Percentiles rank a stretch among this genome's conserved stretches.
phyloP scores from a whole-genome alignment of 2,797 vertebrate genomes.

The Xenopus petersii region DNA sequence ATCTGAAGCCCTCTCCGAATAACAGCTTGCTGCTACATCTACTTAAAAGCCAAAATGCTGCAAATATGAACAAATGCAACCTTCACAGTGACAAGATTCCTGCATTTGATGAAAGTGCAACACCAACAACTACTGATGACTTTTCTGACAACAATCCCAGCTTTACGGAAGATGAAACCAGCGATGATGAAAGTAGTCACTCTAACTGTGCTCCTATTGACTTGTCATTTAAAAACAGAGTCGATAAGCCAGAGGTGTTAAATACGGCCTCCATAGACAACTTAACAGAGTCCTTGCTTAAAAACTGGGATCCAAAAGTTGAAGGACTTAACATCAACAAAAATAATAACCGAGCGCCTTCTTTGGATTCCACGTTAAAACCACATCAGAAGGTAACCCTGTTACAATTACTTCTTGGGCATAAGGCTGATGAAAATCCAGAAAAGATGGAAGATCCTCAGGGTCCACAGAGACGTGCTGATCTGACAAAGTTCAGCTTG shows the following conservation, averaged over 20 bases:
- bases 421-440: slow-evolving; percentile 81
- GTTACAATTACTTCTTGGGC: slow-evolving; percentile 92
- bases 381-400: slow-evolving; percentile 92
- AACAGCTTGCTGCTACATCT: slow-evolving; percentile 93
- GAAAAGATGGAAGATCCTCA: slow-evolving; percentile 73
- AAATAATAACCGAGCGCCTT: slow-evolving; percentile 71
- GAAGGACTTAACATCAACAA: slow-evolving; percentile 65
- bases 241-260: slow-evolving; percentile 67
- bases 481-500: slow-evolving; percentile 64
- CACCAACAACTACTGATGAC: slow-evolving; percentile 84
- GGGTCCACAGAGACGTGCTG: slow-evolving; percentile 71
- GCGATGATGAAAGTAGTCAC: slow-evolving; percentile 89
- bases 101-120: slow-evolving; percentile 78
- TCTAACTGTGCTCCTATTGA: slow-evolving; percentile 96
- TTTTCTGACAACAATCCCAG: slow-evolving; percentile 89
- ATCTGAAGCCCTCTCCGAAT: slow-evolving; percentile 79
- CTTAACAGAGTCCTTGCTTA: slow-evolving; percentile 87
- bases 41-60: slow-evolving; percentile 90
- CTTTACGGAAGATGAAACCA: slow-evolving; percentile 90
- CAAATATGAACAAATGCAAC: slow-evolving; percentile 80
- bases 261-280: slow-evolving; percentile 76
- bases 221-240: slow-evolving; percentile 87
- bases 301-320: slow-evolving; percentile 91
- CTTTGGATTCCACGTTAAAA: slow-evolving; percentile 78
- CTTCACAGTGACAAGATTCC: slow-evolving; percentile 77